Conservation (phyloP, 2,797 vertebrate species). For the Chelidonichthys spinosus region DNA sequence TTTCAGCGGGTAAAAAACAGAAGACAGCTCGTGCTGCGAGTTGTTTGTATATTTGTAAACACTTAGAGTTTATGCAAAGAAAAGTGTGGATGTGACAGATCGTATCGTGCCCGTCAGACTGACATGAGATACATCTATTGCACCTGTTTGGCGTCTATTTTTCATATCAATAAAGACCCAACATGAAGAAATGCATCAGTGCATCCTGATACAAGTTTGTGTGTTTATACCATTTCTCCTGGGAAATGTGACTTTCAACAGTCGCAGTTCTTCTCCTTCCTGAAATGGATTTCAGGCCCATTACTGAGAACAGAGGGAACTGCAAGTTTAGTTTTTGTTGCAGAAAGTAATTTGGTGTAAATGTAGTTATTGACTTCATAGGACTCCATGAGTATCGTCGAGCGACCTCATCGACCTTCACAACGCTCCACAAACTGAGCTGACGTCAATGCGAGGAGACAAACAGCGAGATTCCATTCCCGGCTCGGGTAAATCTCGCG, state of each 20-base stretch:
- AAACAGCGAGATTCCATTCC: constrained; percentile 35
- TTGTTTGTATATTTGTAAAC: constrained; percentile 57
- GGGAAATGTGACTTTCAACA: constrained; percentile 52
- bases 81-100: constrained; percentile 48
- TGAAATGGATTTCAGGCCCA: constrained; percentile 34
- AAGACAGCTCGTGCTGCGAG: constrained; percentile 49
- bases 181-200: constrained; percentile 18
- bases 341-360: constrained; percentile 48
- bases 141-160: constrained; percentile 33
- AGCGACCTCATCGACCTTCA: constrained; percentile 11
- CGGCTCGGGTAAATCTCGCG: constrained; percentile 16
- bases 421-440: constrained; percentile 8
- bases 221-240: too few species aligned
- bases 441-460: constrained; percentile 5
- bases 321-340: constrained; percentile 11
- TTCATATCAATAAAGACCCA: constrained; percentile 2
- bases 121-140: constrained; percentile 21
- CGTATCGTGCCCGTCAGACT: constrained; percentile 38
- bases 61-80: constrained; percentile 42
- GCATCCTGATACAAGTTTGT: constrained; percentile 2
- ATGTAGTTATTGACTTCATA: constrained; percentile 24
- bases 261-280: constrained; percentile 34
- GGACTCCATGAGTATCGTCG: constrained; percentile 16
- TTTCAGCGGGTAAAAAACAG: constrained; percentile 55
- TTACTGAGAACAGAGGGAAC: constrained; percentile 37